Evolutionary conservation across 2,888 invertebrate genomes (phyloP).

Genomic region (Cantharis flavilabris): DNA sequence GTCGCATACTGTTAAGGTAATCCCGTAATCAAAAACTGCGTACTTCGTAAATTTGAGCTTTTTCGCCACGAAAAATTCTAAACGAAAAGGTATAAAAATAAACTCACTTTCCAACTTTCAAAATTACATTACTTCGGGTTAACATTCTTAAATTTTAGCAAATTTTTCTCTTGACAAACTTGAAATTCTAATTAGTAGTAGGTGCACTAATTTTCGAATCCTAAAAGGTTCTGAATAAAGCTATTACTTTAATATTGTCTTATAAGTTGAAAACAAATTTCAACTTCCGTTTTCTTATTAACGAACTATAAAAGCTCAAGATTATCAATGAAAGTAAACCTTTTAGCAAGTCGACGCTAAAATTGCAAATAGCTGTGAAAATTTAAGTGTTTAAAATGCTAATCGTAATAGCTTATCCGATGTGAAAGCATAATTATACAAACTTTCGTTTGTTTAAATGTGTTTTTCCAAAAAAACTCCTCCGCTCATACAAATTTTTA

Average conservation of each 20-base stretch:
- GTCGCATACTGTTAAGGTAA: not conserved
- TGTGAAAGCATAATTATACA: conserved; percentile 20
- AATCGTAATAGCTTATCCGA: conserved; percentile 16
- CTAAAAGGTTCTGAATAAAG: not conserved
- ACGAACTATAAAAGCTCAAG: not conserved
- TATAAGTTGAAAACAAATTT: not conserved
- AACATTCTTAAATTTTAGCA: not conserved
- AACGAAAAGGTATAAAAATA: not conserved
- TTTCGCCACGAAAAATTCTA: not conserved
- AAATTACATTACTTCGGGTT: not conserved
- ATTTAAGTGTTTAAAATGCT: conserved; percentile 14
- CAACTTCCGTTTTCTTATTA: not conserved
- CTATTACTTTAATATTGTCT: not conserved
- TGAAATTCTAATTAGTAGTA: not conserved
- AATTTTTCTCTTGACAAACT: not conserved
- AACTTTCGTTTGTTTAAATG: conserved; percentile 23
- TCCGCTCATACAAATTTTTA: not conserved
- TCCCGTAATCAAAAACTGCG: not conserved
- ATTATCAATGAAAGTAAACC: not conserved
- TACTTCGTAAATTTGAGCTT: not conserved
- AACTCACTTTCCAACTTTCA: not conserved
- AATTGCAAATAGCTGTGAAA: conserved; percentile 1
- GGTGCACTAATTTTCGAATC: not conserved
- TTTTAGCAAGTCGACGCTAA: not conserved
- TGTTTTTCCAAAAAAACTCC: conserved; percentile 20